phyloP scores from a whole-genome alignment of 2,113 vertebrate species.

The Tauraco erythrolophus region DNA sequence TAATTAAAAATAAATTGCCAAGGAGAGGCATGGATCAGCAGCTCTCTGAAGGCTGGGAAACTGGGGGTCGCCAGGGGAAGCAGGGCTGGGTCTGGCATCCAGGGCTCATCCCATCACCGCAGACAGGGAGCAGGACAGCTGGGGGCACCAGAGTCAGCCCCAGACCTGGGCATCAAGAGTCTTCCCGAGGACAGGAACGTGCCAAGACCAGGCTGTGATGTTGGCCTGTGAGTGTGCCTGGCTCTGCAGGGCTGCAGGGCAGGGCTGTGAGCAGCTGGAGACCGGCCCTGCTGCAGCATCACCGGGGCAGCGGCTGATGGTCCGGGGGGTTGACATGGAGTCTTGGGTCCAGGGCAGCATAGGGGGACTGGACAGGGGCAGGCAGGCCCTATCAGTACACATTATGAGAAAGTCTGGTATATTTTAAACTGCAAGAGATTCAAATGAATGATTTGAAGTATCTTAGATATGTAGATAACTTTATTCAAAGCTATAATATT shows the following conservation, averaged over 20 bases:
- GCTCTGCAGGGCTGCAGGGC: no score
- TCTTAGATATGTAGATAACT: not conserved
- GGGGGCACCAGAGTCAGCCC: not conserved
- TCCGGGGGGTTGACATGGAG: no score
- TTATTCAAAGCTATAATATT: not conserved
- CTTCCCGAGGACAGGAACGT: rapidly evolving
- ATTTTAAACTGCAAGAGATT: not conserved
- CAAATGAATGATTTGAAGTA: not conserved
- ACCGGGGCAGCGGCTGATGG: not conserved
- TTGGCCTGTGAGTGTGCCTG: no score
- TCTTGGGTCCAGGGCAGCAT: not conserved
- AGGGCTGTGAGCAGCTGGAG: not conserved
- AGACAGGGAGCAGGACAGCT: not conserved
- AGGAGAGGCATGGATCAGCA: not conserved
- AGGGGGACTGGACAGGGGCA: no score
- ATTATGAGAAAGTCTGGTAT: not conserved
- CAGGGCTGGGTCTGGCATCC: not conserved
- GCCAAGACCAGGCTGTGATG: rapidly evolving
- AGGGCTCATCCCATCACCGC: no score
- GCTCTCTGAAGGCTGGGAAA: not conserved
- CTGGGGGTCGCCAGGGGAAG: not conserved
- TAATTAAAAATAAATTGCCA: not conserved
- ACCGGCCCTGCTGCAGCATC: not conserved
- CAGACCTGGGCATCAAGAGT: not conserved
- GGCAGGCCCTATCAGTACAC: not conserved